Conservation (phyloP, 2,797 vertebrate species). For the Cynodonichthys magdalenae region DNA sequence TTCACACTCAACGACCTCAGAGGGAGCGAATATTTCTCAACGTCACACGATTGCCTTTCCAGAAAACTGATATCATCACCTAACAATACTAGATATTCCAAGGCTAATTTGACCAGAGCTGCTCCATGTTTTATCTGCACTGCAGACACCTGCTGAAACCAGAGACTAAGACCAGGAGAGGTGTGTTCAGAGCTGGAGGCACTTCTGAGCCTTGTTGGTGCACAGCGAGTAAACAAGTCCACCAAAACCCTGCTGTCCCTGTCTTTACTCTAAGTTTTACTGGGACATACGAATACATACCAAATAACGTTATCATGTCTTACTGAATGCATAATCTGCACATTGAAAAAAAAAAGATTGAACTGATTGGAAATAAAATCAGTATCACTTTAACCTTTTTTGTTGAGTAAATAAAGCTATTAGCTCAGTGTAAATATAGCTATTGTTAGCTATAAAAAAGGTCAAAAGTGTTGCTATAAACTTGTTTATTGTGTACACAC, state of each 20-base stretch:
- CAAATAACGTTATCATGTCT: not conserved
- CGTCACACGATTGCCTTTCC: constrained; percentile 28
- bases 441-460: not conserved
- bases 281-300: not conserved
- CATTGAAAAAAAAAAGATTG: not conserved
- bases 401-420: not conserved
- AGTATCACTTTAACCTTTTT: not conserved
- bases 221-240: constrained; percentile 32
- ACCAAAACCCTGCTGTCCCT: not conserved
- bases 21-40: constrained; percentile 12
- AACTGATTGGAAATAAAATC: too few relatives aligned
- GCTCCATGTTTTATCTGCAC: constrained; percentile 66
- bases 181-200: constrained; percentile 27
- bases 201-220: constrained; percentile 17
- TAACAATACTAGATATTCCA: constrained; percentile 5
- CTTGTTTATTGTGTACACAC: constrained; percentile 7
- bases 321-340: not conserved
- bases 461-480: not conserved
- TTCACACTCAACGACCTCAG: constrained; percentile 14
- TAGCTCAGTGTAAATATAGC: not conserved
- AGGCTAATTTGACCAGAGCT: constrained; percentile 30
- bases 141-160: constrained; percentile 72
- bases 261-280: not conserved
- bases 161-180: constrained; percentile 51
- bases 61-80: constrained; percentile 15